Evolutionary conservation across 2,888 invertebrate species (phyloP), one percentile per base, ranked within the genome.

Genomic region (Calliphora vomitoria): DNA sequence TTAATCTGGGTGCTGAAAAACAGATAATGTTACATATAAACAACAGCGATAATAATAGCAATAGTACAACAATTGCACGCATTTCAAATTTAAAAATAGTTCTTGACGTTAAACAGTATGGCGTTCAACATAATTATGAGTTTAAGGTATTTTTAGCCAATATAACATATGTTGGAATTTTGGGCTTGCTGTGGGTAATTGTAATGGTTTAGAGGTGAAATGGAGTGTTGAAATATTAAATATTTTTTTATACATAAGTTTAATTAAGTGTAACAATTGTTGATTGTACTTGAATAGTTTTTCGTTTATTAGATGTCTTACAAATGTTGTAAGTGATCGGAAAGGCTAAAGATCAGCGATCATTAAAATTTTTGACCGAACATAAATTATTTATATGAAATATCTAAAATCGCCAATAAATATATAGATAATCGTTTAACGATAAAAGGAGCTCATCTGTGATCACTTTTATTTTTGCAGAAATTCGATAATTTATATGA

Each of bases 1-100:
- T 85, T 87, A 82, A 87, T 87, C 87, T 79, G 87, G 71, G 87
- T 82, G 87, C 87, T 87, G 85, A 87, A 87, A 85, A 82, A 87
- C 87, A 82, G 82, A 87, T 87, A 85, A 85, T 87, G 85, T 87
- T 82, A 75, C 85, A 84, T 62, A 38, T 8, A 60, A 38, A 71
- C 44, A 47, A 44, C 71, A 47, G 35, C 13, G 53, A 44, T 53
- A 69, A 76, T 76, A 81, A 80, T 75, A 75, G 71, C 80, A 58
- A 76, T 50, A 66, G 38, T 78, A 44, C 47, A 80, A 76, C 62
- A 87, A 82, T 85, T 87, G 85, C 78, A 85, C 78, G 85, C 82
- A 85, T 82, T 87, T 80, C 64, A 35, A 80, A 10, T 60, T 58
- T 58, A 0, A 50, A 60, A 50, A 75, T 53, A 68, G 8, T 68